phyloP scores from a whole-genome alignment of 1,140 invertebrate genomes.

The Drepana arcuata region DNA sequence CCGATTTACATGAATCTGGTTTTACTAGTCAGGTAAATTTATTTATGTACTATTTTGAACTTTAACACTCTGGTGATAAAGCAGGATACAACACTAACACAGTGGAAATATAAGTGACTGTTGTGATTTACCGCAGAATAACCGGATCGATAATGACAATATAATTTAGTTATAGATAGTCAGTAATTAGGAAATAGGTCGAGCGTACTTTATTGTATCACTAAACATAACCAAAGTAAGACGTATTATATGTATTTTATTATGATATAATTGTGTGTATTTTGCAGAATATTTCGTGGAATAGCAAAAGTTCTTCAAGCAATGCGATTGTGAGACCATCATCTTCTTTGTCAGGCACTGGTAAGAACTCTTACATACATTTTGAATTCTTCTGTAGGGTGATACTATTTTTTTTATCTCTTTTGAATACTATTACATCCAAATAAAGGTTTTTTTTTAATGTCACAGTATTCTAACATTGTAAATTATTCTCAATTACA shows the following conservation, averaged over 20 bases:
- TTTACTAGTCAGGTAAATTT: slow-evolving; percentile 56
- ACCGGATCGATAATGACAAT: slow-evolving; percentile 59
- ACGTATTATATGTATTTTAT: slow-evolving; percentile 18
- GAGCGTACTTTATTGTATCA: slow-evolving; percentile 30
- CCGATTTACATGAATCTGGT: slow-evolving; percentile 42
- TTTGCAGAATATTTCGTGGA: slow-evolving; percentile 47
- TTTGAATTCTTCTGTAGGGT: too few species aligned
- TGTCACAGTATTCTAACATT: too few species aligned
- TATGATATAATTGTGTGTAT: slow-evolving; percentile 12
- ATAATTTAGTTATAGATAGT: slow-evolving; percentile 50
- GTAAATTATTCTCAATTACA: too few species aligned
- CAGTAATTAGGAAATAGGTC: slow-evolving; percentile 42
- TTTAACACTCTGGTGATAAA: too few species aligned
- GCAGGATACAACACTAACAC: too few species aligned
- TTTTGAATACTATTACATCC: too few species aligned
- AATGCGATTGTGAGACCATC: slow-evolving; percentile 29
- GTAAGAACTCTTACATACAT: too few species aligned
- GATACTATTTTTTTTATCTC: too few species aligned
- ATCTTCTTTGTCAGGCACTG: slow-evolving; percentile 37
- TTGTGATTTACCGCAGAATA: slow-evolving; percentile 44
- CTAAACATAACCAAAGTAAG: slow-evolving; percentile 15
- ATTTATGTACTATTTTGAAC: too few species aligned
- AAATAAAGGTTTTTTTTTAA: too few species aligned
- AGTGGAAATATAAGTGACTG: slow-evolving; percentile 9
- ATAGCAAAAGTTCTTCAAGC: slow-evolving; percentile 31